Percentiles rank a stretch among this genome's conserved stretches.
Conservation (phyloP, 35 echinoderm and acorn worm genomes). For the Ophiothrix spiculata region DNA sequence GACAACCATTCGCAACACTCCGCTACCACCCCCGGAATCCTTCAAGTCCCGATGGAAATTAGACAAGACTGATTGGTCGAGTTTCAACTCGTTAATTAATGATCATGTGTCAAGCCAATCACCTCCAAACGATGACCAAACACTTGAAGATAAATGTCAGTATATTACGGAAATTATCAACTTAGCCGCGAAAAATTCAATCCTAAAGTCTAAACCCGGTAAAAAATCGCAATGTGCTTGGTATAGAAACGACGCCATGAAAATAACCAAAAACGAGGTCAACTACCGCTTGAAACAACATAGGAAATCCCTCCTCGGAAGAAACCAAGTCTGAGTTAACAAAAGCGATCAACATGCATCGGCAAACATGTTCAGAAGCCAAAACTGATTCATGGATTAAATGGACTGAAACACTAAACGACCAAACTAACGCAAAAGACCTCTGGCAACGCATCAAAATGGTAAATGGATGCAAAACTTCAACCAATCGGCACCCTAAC, state of each 20-base stretch:
- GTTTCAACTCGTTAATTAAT: neutral
- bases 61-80: constrained; percentile 14
- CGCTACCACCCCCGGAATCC: neutral
- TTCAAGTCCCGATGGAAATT: neutral
- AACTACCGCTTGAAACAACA: constrained; percentile 6
- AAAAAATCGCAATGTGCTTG: neutral
- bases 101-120: neutral
- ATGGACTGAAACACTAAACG: constrained; percentile 21
- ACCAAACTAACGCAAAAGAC: constrained; percentile 1
- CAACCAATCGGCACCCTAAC: neutral
- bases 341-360: constrained; percentile 19
- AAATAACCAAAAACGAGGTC: constrained; percentile 20
- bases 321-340: neutral
- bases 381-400: constrained; percentile 8
- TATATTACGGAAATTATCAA: neutral
- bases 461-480: neutral
- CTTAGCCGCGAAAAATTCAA: neutral
- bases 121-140: constrained; percentile 15
- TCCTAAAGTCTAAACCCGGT: neutral
- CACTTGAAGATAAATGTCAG: neutral
- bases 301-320: neutral
- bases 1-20: constrained; percentile 11
- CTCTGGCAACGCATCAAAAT: constrained; percentile 16
- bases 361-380: constrained; percentile 10
- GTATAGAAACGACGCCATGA: constrained; percentile 17